A percentile compares a stretch with the other conserved stretches of the same genome.
These are phyloP conservation scores for Ophion ventricosus DNA, from an alignment of 2,888 invertebrate genomes.

Conservation along the genomic window DNA sequence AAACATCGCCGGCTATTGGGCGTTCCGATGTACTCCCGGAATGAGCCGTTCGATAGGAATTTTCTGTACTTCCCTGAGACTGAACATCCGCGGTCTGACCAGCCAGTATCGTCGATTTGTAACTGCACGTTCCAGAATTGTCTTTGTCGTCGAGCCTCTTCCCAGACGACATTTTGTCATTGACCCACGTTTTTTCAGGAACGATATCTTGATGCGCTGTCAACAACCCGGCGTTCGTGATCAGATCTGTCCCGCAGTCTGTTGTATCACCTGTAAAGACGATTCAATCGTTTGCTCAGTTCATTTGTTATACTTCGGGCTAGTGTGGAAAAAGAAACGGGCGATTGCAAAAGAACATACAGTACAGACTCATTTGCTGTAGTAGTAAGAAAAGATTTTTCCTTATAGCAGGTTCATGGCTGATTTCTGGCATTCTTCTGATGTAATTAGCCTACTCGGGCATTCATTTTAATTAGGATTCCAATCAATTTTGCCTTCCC, in stretches of 20 bases:
- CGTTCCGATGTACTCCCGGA: slow-evolving; percentile 14
- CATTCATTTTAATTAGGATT: no score
- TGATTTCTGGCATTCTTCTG: no score
- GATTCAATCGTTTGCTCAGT: not conserved
- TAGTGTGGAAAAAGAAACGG: not conserved
- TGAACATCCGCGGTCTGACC: slow-evolving; percentile 36
- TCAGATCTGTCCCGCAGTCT: slow-evolving; percentile 52
- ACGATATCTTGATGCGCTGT: not conserved
- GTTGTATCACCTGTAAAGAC: slow-evolving; percentile 25
- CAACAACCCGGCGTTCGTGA: not conserved
- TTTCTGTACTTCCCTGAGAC: slow-evolving; percentile 45
- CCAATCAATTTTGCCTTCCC: no score
- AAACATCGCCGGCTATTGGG: not conserved
- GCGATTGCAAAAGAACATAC: no score
- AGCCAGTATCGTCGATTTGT: slow-evolving; percentile 59
- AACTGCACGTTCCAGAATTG: slow-evolving; percentile 44
- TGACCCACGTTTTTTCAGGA: not conserved
- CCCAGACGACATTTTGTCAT: slow-evolving; percentile 1
- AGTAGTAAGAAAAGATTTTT: no score
- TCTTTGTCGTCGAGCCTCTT: slow-evolving; percentile 3
- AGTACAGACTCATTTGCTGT: no score
- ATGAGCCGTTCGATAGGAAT: slow-evolving; percentile 55
- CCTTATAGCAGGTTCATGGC: no score
- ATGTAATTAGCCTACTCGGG: no score
- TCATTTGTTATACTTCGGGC: not conserved